Conservation (phyloP, 2,888 invertebrate species). For the Penaeus monodon region DNA sequence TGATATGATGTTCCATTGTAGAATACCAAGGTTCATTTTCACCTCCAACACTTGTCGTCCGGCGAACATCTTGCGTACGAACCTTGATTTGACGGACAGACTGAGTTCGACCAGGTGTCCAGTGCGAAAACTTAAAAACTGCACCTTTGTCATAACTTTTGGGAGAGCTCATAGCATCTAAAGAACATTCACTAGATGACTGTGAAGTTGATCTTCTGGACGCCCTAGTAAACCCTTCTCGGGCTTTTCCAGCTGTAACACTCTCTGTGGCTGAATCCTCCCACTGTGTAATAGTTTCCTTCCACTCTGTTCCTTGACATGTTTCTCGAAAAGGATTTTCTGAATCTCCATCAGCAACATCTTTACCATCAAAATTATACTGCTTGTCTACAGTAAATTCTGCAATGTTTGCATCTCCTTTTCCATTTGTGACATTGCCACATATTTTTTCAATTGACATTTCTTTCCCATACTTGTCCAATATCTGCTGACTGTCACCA, state of each 20-base stretch:
- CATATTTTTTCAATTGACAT: no score
- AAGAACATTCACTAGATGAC: no score
- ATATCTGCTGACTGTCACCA: no score
- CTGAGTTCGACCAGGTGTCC: not conserved
- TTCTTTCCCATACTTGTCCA: no score
- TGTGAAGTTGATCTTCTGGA: no score
- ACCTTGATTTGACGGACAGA: conserved; percentile 33
- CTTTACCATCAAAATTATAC: not conserved
- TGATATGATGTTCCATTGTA: conserved; percentile 46
- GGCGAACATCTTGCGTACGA: not conserved
- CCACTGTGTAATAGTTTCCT: no score
- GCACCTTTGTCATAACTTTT: not conserved
- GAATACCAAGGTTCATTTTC: conserved; percentile 16
- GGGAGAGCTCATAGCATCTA: no score
- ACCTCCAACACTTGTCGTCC: conserved; percentile 3
- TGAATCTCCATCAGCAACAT: not conserved
- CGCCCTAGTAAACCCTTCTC: no score
- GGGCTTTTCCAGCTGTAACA: no score
- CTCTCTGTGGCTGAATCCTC: no score
- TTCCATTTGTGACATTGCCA: no score
- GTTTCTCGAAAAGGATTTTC: not conserved
- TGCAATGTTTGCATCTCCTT: not conserved
- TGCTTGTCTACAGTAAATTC: conserved; percentile 8
- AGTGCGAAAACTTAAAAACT: conserved; percentile 22
- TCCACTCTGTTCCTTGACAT: conserved; percentile 14